These are phyloP conservation scores for Lontra canadensis DNA, from an alignment of 2,113 vertebrate species.

Conservation along the genomic window DNA sequence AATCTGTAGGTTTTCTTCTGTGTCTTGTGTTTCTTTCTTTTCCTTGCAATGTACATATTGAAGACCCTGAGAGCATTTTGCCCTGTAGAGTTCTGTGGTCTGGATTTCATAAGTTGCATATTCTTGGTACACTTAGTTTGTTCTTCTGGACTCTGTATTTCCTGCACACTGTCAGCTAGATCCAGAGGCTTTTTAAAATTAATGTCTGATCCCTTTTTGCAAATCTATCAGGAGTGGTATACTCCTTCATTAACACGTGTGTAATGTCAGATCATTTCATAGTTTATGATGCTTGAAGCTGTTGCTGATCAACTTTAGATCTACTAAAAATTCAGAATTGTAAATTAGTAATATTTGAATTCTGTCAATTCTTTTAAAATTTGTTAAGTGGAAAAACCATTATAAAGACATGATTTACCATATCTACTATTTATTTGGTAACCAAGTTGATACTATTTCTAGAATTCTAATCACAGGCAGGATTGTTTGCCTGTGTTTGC, in stretches of 20 bases:
- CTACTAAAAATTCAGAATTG: background rate
- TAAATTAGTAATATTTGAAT: background rate
- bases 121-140: background rate
- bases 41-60: background rate
- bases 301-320: background rate
- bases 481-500: background rate
- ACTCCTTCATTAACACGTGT: background rate
- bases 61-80: background rate
- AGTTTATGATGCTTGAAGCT: background rate
- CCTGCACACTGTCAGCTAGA: background rate
- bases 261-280: background rate
- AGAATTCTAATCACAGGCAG: background rate
- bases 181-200: background rate
- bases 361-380: background rate
- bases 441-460: background rate
- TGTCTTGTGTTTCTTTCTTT: background rate
- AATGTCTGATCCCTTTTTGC: background rate
- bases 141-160: conserved; percentile 3
- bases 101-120: background rate
- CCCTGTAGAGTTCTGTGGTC: background rate
- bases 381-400: conserved; percentile 7
- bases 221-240: background rate
- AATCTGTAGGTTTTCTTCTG: background rate
- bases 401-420: background rate
- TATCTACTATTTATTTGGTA: background rate